These are phyloP conservation scores for Sander vitreus DNA, from an alignment of 2,113 vertebrate genomes.

Conservation along the genomic window DNA sequence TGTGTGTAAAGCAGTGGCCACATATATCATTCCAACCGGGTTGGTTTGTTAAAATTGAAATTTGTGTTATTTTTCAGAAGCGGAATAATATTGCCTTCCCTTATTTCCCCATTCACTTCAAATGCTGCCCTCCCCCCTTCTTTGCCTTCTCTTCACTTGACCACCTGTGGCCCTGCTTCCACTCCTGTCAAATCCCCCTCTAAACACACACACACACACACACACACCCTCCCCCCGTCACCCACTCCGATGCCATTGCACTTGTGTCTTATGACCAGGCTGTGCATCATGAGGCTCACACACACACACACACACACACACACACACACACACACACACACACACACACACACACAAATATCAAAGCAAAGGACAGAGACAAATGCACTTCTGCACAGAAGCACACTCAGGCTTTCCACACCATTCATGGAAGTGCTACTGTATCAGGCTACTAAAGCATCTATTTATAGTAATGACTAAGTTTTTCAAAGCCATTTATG, in stretches of 20 bases:
- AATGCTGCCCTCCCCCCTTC: not conserved
- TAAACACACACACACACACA: not conserved
- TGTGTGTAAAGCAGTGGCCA: not conserved
- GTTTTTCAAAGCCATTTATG: conserved; percentile 57
- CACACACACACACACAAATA: not conserved
- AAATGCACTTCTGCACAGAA: conserved; percentile 36
- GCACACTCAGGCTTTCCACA: conserved; percentile 61
- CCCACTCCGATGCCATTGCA: conserved; percentile 55
- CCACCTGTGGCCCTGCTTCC: conserved; percentile 68
- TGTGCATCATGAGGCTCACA: conserved; percentile 54
- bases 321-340: not conserved
- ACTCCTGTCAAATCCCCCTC: conserved; percentile 49
- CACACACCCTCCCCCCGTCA: conserved; percentile 24
- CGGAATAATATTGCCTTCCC: conserved; percentile 22
- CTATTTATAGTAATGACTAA: conserved; percentile 71
- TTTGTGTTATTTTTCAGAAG: conserved; percentile 21
- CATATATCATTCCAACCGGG: not conserved
- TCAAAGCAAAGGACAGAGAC: conserved; percentile 49
- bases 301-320: no score
- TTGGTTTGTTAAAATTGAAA: conserved; percentile 31
- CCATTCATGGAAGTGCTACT: conserved; percentile 74
- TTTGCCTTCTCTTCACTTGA: conserved; percentile 37
- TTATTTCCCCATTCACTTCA: not conserved
- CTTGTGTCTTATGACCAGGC: conserved; percentile 64
- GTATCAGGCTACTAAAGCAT: conserved; percentile 41